These are phyloP conservation scores for Hydractinia echinata DNA, from an alignment of 30 jellyfish, hydroid and myxozoan species.

Conservation along the genomic window DNA sequence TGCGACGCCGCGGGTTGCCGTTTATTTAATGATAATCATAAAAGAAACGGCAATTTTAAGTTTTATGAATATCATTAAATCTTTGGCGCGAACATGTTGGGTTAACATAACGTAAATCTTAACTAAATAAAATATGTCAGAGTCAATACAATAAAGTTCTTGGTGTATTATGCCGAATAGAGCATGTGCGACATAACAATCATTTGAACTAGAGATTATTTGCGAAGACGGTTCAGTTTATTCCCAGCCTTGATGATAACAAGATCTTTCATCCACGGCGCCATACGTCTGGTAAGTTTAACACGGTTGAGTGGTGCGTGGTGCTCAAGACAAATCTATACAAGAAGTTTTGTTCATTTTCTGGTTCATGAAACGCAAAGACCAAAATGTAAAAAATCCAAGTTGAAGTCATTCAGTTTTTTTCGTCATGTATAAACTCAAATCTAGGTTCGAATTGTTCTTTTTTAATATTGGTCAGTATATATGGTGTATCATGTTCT, in stretches of 20 bases:
- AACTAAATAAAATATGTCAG: too few species aligned
- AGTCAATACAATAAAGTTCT: too few species aligned
- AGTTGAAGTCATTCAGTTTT: not conserved
- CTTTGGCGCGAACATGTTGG: constrained; percentile 5
- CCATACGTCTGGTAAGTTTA: not conserved
- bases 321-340: not conserved
- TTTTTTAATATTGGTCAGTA: constrained; percentile 13
- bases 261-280: not conserved
- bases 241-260: not conserved
- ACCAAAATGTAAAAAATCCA: not conserved
- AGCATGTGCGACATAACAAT: too few species aligned
- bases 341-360: not conserved
- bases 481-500: constrained; percentile 41
- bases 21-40: not conserved
- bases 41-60: not conserved
- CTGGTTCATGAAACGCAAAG: not conserved
- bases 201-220: too few species aligned
- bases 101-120: too few species aligned
- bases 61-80: not conserved
- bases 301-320: constrained; percentile 9
- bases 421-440: not conserved
- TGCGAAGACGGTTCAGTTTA: not conserved
- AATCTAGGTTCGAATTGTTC: not conserved
- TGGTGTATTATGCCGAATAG: too few species aligned
- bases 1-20: not conserved